Base-by-base conservation (phyloP, 2,888 invertebrate species). In the Drosophila histrio region DNA sequence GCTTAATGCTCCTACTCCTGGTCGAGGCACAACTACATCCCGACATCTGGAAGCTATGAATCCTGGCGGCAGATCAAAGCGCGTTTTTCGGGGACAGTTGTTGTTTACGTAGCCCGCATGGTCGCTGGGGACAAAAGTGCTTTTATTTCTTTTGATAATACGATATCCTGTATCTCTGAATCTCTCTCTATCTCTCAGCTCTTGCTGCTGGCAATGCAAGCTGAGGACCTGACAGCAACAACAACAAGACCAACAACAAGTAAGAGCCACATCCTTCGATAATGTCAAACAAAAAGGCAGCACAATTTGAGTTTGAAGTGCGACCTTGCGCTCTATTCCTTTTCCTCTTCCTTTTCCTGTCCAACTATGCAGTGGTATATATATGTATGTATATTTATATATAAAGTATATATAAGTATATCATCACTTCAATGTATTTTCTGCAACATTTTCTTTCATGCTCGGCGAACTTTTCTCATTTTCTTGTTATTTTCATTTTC, bases 281-380 rank as follows among this genome's bases (percentile, higher is more conserved):
- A 76, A 76, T 80, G 87, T 73, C 77, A 79, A 70, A 77, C 83
- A 82, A 85, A 81, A 75, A 78, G 76, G 62, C 86, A 86, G 64
- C 64, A 76, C 62, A 80, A 87, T 87, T 80, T 72, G 66, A 78
- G 75, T 77, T 81, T 84, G 66, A 80, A 87, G 66, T 60, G 74
- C 78, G 87, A 80, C 87, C 87, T 84, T 77, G 66, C 53, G 54
- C 41, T 46, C 34, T 59, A 53, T 53, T 70, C 43, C 41, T 15
- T 1, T 38, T 46, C 32, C 53, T 28, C 46, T 34, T 54, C 56
- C 32, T 32, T 9, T 38, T 21, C 32, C 36, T 22, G 57, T 54
- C 56, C 58, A 61, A 72, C 72, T 71, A 54, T 70, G 71, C 62
- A 52, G 52, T 43, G 47, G 41, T 11, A 15, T 21, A 34, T 17